Base-by-base conservation (phyloP, 2,888 invertebrate genomes). In the Melitaea athalia region DNA sequence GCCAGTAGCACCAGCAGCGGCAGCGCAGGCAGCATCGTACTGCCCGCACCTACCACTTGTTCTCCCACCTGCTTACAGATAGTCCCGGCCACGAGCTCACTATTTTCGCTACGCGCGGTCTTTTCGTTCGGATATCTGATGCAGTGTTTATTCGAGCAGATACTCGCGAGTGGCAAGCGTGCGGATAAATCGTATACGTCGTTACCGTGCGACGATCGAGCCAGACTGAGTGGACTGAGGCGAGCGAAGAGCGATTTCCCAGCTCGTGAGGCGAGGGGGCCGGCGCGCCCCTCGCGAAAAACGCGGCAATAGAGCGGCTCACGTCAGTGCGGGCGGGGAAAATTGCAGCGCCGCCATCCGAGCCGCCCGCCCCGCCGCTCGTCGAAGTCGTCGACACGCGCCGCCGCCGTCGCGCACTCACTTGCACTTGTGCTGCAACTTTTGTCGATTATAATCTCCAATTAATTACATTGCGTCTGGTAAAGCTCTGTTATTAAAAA, bases 221-320 rank as follows among this genome's bases (percentile, higher is more conserved):
- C 83, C 88, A 85, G 85, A 92, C 92, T 92, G 92, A 92, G 88
- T 88, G 85, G 85, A 92, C 92, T 92, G 92, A 92, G 88, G 79
- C 83, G 87, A 81, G 84, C 87, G 86, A 85, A 85, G 85, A 89
- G 71, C 76, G 76, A 89, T 92, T 91, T 91, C 91, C 91, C 87
- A 86, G 87, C 85, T 81, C 80, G 81, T 81, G 84, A 85, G 74
- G 86, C 81, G 87, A 85, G 89, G 91, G 88, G 86, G 85, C 85
- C 84, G 86, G 84, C 85, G 87, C 86, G 88, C 87, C 88, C 87
- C 89, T 85, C 87, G 86, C 86, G 91, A 89, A 91, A 91, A 91
- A 89, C 87, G 87, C 86, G 82, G 77, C 81, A 67, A 50, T 67
- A 64, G 82, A 81, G 78, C 78, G 83, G 80, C 78, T 77, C 78